Conservation (phyloP, 2,113 vertebrate species). For the Narcine bancroftii region DNA sequence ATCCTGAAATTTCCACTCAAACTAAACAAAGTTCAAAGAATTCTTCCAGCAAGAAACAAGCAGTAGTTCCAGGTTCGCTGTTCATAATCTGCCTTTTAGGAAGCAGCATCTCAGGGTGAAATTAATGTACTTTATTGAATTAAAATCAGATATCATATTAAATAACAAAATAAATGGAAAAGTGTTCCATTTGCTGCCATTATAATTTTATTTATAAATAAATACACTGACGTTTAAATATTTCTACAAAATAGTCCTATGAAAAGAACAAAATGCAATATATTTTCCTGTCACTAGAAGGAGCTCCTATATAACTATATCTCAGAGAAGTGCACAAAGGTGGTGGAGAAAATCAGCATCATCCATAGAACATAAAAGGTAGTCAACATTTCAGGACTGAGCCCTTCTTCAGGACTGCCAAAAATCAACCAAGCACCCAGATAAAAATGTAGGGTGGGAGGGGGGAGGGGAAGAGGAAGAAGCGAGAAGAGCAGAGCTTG, state of each 20-base stretch:
- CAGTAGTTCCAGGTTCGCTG: neutral
- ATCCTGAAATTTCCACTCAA: neutral
- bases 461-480: no score
- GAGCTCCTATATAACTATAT: neutral
- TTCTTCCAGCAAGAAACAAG: neutral
- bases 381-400: no score
- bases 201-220: neutral
- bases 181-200: neutral
- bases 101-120: neutral
- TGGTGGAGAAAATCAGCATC: no score
- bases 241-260: neutral
- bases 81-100: neutral
- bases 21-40: neutral
- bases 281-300: slow-evolving; percentile 27
- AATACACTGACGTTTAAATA: neutral
- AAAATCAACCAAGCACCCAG: no score
- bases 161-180: neutral
- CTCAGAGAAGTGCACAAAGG: no score
- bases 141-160: neutral
- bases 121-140: neutral
- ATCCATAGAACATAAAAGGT: no score
- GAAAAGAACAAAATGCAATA: neutral
- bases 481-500: no score
- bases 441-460: no score
- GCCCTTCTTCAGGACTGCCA: no score